Evolutionary conservation across 2,888 invertebrate species (phyloP).

Genomic region (Sphinx pinastri): DNA sequence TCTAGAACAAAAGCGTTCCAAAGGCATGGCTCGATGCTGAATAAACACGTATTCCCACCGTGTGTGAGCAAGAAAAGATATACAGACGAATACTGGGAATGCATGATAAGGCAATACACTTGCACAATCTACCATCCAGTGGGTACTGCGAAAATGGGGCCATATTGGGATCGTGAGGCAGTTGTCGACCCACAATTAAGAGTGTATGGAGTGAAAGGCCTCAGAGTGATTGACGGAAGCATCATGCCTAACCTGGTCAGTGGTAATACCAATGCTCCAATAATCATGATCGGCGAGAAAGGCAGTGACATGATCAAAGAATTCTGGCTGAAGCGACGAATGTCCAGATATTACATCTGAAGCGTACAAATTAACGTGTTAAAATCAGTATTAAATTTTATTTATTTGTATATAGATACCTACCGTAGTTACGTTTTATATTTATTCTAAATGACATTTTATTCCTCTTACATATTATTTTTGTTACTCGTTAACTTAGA

Average conservation of each 20-base stretch:
- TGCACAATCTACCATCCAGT: slow-evolving; percentile 94
- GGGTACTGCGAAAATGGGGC: slow-evolving; percentile 95
- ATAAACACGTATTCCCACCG: slow-evolving; percentile 89
- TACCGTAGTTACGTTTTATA: slow-evolving; percentile 12
- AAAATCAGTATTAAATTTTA: slow-evolving; percentile 45
- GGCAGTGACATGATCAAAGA: slow-evolving; percentile 94
- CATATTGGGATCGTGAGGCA: slow-evolving; percentile 92
- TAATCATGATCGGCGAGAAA: slow-evolving; percentile 96
- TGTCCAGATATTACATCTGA: slow-evolving; percentile 71
- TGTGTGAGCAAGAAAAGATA: slow-evolving; percentile 87
- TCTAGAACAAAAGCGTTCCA: slow-evolving; percentile 91
- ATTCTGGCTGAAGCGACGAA: slow-evolving; percentile 88
- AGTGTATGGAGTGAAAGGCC: slow-evolving; percentile 91
- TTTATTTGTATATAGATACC: slow-evolving; percentile 39
- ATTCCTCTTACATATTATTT: too few relatives aligned
- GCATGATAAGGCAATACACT: slow-evolving; percentile 92
- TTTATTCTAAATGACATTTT: slow-evolving; percentile 1
- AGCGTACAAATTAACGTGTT: slow-evolving; percentile 47
- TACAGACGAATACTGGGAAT: slow-evolving; percentile 93
- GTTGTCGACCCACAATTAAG: slow-evolving; percentile 92
- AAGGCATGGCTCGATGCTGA: slow-evolving; percentile 88
- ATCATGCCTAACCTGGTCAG: slow-evolving; percentile 94
- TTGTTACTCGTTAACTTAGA: too few relatives aligned
- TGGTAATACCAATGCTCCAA: slow-evolving; percentile 94
- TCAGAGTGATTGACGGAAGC: slow-evolving; percentile 93